Evolutionary conservation across 2,113 vertebrate species (phyloP), one percentile per base, ranked within the genome.

Genomic region (Malurus cyaneus): DNA sequence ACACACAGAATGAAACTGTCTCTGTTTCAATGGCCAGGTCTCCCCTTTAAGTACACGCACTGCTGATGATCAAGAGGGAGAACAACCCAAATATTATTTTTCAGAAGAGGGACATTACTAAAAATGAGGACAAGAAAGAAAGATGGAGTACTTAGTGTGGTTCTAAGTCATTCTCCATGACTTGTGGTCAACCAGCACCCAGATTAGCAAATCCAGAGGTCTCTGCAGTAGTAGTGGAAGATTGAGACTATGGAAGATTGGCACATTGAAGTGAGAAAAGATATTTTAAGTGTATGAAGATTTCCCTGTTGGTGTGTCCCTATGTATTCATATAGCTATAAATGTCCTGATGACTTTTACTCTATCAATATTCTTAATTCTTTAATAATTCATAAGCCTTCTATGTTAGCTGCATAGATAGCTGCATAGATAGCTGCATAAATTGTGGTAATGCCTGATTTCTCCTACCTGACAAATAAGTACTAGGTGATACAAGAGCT

Each of bases 241-340:
- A 47, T 41, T 0, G 0, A 47, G 46, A 53, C 5, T 29, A 5
- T 12, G 9, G 11, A 80, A 80, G 36, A 56, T 11, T 0, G 0
- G 65, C 6, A 56, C 5, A 25, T 0, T 44, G 64, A 17, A 77
- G 44, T 64, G 44, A 77, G 23, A 66, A 76, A 76, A 76, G 9
- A 32, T 67, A 59, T 59, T 82, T 79, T 24, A 54, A 47, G 6
- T 26, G 14, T 28, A 59, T 71, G 41, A 87, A 34, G 5, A 47
- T 39, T 74, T 70, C 7, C 14, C 34, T 50, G 11, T n/a, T 54
- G 8, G 5, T 64, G 20, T 76, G 64, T 60, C 8, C 8, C 8
- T 56, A 7, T 41, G 4, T 39, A 18, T 69, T 56, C 0, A 2
- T 32, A 15, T 52, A 52, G 44, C 8, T 81, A 15, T 54, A 56